These are phyloP conservation scores for Anguilla pacifica DNA, from an alignment of 2,797 vertebrate species.

Conservation along the genomic window DNA sequence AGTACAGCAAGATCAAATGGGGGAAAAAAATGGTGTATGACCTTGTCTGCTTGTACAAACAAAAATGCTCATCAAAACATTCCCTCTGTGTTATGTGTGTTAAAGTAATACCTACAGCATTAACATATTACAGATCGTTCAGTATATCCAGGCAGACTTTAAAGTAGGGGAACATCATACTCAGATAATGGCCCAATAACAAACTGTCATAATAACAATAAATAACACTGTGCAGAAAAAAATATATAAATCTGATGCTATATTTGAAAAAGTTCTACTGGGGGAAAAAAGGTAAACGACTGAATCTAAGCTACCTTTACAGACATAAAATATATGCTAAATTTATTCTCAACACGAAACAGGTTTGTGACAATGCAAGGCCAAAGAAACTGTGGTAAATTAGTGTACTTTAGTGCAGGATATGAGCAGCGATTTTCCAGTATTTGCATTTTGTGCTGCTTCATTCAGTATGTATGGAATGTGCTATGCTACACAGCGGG, in stretches of 20 bases:
- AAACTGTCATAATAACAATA: not conserved
- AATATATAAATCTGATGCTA: not conserved
- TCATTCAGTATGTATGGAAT: slow-evolving; percentile 2
- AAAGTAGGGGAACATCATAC: not conserved
- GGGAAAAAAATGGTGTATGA: not conserved
- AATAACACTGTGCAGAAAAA: not conserved
- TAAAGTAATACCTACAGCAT: not conserved
- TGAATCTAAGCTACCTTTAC: not conserved
- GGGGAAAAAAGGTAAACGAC: not conserved
- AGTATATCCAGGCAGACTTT: not conserved
- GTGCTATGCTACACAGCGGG: not conserved
- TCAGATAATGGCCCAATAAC: not conserved
- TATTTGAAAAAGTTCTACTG: not conserved
- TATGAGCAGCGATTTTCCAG: not conserved
- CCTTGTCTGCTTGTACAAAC: slow-evolving; percentile 1
- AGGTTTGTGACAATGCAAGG: not conserved
- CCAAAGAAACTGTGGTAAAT: not conserved
- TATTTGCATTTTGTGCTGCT: not conserved
- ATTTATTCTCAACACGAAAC: not conserved
- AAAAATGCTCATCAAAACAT: not conserved
- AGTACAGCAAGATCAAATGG: not conserved
- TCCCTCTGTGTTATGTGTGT: not conserved
- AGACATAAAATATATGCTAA: too few species aligned
- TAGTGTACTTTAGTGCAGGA: not conserved
- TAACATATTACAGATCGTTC: not conserved